These are phyloP conservation scores for Scalopus aquaticus DNA, from an alignment of 2,113 vertebrate species.

Conservation along the genomic window DNA sequence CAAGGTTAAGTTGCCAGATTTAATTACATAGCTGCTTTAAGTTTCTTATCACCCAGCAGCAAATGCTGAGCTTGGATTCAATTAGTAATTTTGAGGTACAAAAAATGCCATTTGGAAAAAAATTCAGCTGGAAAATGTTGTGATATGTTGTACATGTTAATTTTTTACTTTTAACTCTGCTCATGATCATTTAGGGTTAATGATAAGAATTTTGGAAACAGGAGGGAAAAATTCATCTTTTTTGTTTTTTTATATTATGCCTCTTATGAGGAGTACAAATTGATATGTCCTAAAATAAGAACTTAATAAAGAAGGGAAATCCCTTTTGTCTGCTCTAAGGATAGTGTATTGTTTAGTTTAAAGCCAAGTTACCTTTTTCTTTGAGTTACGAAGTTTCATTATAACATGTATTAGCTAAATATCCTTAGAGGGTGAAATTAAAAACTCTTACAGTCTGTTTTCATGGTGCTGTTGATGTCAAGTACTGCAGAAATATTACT, in stretches of 20 bases:
- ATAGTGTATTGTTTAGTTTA: conserved; percentile 38
- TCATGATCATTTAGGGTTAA: background rate
- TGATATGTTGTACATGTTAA: background rate
- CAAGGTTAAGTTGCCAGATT: background rate
- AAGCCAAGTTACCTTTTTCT: background rate
- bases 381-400: background rate
- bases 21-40: conserved; percentile 33
- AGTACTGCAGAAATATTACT: background rate
- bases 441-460: background rate
- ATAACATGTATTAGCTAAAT: background rate
- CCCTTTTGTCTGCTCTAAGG: background rate
- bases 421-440: conserved; percentile 26
- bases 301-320: conserved; percentile 57
- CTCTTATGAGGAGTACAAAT: conserved; percentile 17
- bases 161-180: conserved; percentile 7
- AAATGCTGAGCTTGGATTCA: conserved; percentile 34
- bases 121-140: conserved; percentile 18
- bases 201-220: conserved; percentile 4
- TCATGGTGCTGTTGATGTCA: background rate
- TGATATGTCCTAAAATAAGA: conserved; percentile 44
- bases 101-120: conserved; percentile 46
- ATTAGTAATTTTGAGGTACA: conserved; percentile 36
- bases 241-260: background rate
- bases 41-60: background rate
- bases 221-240: background rate